Conservation (phyloP, 2,113 vertebrate species). For the Pomatorhinus ruficollis region DNA sequence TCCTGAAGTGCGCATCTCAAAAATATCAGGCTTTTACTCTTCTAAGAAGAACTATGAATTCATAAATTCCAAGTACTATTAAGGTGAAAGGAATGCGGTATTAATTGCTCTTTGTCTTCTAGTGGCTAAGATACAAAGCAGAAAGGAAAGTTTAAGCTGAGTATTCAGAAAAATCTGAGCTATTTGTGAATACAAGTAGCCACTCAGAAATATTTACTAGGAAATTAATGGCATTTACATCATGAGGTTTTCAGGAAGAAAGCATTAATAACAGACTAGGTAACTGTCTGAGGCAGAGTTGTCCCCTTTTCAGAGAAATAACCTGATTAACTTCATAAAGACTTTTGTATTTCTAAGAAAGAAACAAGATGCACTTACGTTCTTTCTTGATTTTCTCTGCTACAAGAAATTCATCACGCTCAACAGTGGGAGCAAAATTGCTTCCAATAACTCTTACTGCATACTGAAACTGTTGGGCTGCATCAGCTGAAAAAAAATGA, state of each 20-base stretch:
- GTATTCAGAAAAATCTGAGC: background rate
- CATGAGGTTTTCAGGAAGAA: background rate
- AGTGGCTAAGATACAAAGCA: background rate
- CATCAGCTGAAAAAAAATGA: slow-evolving; percentile 82
- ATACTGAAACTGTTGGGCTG: slow-evolving; percentile 97
- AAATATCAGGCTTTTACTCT: background rate
- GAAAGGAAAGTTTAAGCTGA: background rate
- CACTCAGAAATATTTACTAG: background rate
- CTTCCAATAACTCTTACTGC: slow-evolving; percentile 97
- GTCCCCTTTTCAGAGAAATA: background rate
- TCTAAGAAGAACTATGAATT: background rate
- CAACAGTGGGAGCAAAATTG: slow-evolving; percentile 96
- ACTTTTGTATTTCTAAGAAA: background rate
- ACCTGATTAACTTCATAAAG: background rate
- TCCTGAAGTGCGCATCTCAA: background rate
- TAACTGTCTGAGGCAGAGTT: background rate
- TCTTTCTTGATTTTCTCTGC: slow-evolving; percentile 99
- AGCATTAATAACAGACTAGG: background rate
- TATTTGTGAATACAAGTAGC: background rate
- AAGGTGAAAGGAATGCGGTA: background rate
- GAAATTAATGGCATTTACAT: background rate
- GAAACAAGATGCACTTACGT: slow-evolving; percentile 76
- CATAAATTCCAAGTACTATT: background rate
- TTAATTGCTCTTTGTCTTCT: background rate
- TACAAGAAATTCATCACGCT: slow-evolving; percentile 96